Conservation (phyloP, 2,888 invertebrate species). For the Lepidocyrtoides sp. region DNA sequence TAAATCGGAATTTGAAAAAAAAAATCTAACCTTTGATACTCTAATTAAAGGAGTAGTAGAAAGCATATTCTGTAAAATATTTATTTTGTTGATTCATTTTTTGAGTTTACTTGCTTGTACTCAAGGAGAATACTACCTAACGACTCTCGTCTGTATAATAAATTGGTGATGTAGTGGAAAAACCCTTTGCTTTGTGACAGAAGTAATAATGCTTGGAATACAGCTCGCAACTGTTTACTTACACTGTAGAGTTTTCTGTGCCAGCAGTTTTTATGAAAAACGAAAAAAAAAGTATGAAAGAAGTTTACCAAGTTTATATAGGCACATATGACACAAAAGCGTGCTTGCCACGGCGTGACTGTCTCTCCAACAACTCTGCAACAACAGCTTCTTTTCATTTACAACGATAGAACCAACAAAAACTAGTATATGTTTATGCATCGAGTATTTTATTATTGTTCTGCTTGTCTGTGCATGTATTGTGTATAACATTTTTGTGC, state of each 20-base stretch:
- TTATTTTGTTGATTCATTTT: not conserved
- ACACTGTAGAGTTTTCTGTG: not conserved
- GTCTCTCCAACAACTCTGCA: not conserved
- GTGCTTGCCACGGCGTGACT: constrained; percentile 31
- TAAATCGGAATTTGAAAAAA: too few relatives aligned
- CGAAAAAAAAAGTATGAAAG: not conserved
- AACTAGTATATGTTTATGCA: not conserved
- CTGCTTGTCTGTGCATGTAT: too few relatives aligned
- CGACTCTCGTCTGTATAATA: constrained; percentile 1
- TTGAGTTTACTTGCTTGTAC: not conserved
- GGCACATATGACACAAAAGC: not conserved
- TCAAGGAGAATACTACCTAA: too few relatives aligned
- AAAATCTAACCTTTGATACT: too few relatives aligned
- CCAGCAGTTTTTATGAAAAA: not conserved
- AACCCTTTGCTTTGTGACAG: not conserved
- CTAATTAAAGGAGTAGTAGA: too few relatives aligned
- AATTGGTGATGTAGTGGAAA: constrained; percentile 35
- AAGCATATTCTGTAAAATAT: not conserved
- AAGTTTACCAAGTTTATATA: constrained; percentile 7
- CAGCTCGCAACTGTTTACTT: not conserved
- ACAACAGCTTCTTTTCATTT: constrained; percentile 28
- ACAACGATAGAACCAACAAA: not conserved
- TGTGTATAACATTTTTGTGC: not conserved
- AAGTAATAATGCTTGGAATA: not conserved
- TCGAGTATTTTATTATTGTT: too few relatives aligned